Evolutionary conservation across 2,113 vertebrate species (phyloP).

Genomic region (Galemys pyrenaicus): DNA sequence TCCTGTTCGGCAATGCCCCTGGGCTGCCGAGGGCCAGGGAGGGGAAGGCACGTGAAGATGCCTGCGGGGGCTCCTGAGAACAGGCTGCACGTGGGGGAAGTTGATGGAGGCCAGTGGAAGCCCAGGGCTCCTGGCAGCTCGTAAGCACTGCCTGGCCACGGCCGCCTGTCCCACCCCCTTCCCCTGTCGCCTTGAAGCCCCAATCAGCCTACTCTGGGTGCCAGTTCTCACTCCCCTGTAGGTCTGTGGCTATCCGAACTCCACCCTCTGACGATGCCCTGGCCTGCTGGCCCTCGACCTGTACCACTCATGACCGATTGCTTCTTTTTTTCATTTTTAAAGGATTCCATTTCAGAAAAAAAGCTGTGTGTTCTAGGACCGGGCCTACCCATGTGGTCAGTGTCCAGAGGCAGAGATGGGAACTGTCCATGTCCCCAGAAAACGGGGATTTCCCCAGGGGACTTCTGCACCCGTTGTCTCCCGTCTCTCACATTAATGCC

Average conservation of each 20-base stretch:
- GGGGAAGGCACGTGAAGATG: fast-evolving
- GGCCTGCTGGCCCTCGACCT: not conserved
- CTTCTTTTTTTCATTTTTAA: not conserved
- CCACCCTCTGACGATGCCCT: not conserved
- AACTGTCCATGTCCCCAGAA: not conserved
- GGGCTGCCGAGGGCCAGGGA: fast-evolving
- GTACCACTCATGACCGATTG: not conserved
- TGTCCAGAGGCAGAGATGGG: not conserved
- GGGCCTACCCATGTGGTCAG: not conserved
- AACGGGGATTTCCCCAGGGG: not conserved
- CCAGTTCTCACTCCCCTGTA: not conserved
- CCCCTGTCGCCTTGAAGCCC: not conserved
- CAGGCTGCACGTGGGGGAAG: not conserved
- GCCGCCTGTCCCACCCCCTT: not conserved
- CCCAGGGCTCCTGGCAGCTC: not conserved
- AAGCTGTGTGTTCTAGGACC: not conserved
- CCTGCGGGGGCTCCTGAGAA: not conserved
- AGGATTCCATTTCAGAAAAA: not conserved
- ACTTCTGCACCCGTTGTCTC: not conserved
- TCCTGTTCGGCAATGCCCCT: not conserved
- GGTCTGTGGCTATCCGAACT: not conserved
- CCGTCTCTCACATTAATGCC: not conserved
- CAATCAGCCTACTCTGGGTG: not conserved
- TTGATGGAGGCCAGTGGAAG: too few species aligned
- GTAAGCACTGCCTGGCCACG: not conserved